Base-by-base conservation (phyloP, 2,888 invertebrate genomes). In the Nemotelus pantherinus region DNA sequence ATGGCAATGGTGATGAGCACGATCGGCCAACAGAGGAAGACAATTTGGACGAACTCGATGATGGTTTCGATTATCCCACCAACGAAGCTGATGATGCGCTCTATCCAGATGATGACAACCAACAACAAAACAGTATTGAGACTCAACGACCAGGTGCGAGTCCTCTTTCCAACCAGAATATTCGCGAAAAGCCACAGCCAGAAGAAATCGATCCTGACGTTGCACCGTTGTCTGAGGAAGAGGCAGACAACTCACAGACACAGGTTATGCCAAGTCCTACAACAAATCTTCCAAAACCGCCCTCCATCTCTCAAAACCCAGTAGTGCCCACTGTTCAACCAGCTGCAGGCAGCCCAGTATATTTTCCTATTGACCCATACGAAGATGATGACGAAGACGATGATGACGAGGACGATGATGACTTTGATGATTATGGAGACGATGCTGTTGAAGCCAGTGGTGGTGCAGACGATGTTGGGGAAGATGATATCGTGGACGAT, bases 171-270 rank as follows among this genome's bases (percentile, higher is more conserved):
- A 25, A 25, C 25, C 25, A 25, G 25, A 0, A 25, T 25, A 25
- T 25, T 25, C 25, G 25, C 3, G 50, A 48, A 9, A 48, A n/a
- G 41, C 67, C 67, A 4, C 10, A 25, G 25, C 67, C 67, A 4
- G 48, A 68, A 68, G 67, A 68, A 50, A 9, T 68, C 39, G 67
- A 68, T 48, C 67, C 67, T 39, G 48, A 47, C n/a, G 67, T 68
- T 48, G 67, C 67, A 3, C 67, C 67, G 4, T 68, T 41, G 5
- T 48, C 67, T 3, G 43, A 47, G 50, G 67, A 68, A 25, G 39
- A 50, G 2, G 25, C n/a, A n/a, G 50, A 0, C n/a, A 50, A 3
- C 2, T 2, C n/a, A 39, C 48, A 48, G 67, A 25, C 25, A 39
- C 60, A 3, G 41, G 58, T 25, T n/a, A 25, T 25, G 25, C 25